These are phyloP conservation scores for Stenodema calcarata DNA, from an alignment of 2,888 invertebrate species.

Conservation along the genomic window DNA sequence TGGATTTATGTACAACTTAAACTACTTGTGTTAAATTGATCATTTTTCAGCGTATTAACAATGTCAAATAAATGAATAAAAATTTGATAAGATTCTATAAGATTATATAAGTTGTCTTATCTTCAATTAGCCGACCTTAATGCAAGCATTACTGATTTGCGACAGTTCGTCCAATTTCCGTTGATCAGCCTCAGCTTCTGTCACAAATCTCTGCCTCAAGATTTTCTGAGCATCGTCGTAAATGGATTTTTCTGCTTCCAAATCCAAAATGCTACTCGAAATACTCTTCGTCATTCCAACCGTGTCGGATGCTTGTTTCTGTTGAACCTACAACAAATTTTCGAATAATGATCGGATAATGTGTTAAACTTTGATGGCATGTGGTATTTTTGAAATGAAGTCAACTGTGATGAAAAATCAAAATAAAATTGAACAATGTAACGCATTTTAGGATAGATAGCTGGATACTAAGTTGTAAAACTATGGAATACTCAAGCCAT, in stretches of 20 bases:
- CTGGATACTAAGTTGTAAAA: no score
- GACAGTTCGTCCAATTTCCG: conserved; percentile 10
- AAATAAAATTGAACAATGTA: no score
- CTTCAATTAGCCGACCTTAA: background rate
- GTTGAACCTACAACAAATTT: background rate
- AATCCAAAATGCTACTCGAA: conserved; percentile 10
- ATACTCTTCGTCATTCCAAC: conserved; percentile 6
- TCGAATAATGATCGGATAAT: no score
- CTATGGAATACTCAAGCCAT: no score
- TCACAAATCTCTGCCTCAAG: conserved; percentile 19
- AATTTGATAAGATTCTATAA: background rate
- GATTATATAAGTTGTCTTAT: background rate
- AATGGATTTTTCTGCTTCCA: conserved; percentile 34
- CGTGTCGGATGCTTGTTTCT: background rate
- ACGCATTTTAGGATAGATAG: no score
- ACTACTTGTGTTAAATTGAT: no score
- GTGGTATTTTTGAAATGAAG: no score
- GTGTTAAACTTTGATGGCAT: no score
- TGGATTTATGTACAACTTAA: no score
- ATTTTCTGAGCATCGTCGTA: conserved; percentile 39
- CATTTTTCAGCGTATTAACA: no score
- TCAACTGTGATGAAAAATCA: no score
- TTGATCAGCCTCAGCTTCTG: conserved; percentile 23
- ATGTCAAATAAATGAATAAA: no score
- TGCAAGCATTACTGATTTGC: conserved; percentile 23